Evolutionary conservation across 2,888 invertebrate genomes (phyloP).

Genomic region (Lochmaea crataegi): DNA sequence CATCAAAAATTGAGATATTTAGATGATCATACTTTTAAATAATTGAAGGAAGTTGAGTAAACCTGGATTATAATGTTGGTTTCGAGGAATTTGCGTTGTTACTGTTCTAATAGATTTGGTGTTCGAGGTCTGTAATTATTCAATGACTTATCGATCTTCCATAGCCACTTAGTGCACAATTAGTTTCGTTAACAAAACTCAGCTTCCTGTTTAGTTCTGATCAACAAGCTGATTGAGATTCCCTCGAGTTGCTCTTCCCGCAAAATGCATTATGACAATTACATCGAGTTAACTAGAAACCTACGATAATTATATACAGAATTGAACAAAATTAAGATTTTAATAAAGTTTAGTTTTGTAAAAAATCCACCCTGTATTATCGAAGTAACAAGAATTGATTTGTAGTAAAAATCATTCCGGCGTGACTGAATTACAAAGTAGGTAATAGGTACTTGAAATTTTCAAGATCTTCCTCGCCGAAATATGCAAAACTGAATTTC

Average conservation of each 20-base stretch:
- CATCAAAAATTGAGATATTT: too few relatives aligned
- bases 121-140: conserved; percentile 41
- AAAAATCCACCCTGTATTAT: neutral
- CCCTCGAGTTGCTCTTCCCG: conserved; percentile 53
- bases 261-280: conserved; percentile 35
- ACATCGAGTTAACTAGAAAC: conserved; percentile 12
- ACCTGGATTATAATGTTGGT: too few relatives aligned
- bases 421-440: conserved; percentile 29
- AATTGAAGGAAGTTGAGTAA: too few relatives aligned
- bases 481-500: conserved; percentile 36
- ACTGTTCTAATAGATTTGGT: too few relatives aligned
- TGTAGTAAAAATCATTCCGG: conserved; percentile 13
- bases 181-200: conserved; percentile 62
- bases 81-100: too few relatives aligned
- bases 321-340: too few relatives aligned
- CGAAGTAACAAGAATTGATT: conserved; percentile 5
- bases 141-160: conserved; percentile 53
- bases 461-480: conserved; percentile 18
- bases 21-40: too few relatives aligned
- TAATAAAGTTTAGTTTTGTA: too few relatives aligned
- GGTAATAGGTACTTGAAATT: conserved; percentile 22
- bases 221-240: conserved; percentile 60
- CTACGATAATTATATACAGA: neutral
- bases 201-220: conserved; percentile 53
- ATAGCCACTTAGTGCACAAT: conserved; percentile 51